Base-by-base conservation (phyloP, 2,797 vertebrate species). In the Pyrocephalus nanus region DNA sequence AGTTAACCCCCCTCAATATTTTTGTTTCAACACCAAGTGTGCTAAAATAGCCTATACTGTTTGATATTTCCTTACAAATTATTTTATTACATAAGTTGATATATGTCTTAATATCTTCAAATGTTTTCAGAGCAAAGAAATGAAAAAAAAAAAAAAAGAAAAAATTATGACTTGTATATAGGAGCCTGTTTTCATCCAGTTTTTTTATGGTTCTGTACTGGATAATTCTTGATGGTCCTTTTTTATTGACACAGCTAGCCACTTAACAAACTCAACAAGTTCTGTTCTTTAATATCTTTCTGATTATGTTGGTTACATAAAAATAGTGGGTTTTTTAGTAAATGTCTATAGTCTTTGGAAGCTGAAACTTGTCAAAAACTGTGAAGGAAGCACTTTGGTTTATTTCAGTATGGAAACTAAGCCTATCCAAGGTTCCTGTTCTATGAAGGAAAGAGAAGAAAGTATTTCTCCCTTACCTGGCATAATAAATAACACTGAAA, bases 1-100 rank as follows among this genome's bases (percentile, higher is more conserved):
- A 79, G 2, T 9, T 7, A 25, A 1, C 0, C 8, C 10, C 38
- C 14, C 3, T 1, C 1, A 13, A 55, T 29, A 5, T 4, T 3
- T 55, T 69, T 70, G 11, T 57, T 94, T 74, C 43, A 62, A 9
- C 47, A 34, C 3, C 5, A 69, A 57, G 1, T 3, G 1, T 26
- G n/a, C 3, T 50, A 34, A 86, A 93, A 8, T 40, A 11, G 5
- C 6, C 1, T 30, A 2, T 36, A 11, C 21, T 72, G 1, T 73
- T 74, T 47, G 26, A 54, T 51, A 9, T 47, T 88, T 78, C 36
- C 47, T 21, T 58, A 36, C 3, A 75, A 74, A 67, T 30, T 50
- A 58, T 34, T 72, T 64, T 45, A 38, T 50, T 42, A 8, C 4
- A 11, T 66, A 21, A 25, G 1, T 21, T 82, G 29, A 45, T 23